These are phyloP conservation scores for Pyrocephalus nanus DNA, from an alignment of 2,797 vertebrate species.

Conservation along the genomic window DNA sequence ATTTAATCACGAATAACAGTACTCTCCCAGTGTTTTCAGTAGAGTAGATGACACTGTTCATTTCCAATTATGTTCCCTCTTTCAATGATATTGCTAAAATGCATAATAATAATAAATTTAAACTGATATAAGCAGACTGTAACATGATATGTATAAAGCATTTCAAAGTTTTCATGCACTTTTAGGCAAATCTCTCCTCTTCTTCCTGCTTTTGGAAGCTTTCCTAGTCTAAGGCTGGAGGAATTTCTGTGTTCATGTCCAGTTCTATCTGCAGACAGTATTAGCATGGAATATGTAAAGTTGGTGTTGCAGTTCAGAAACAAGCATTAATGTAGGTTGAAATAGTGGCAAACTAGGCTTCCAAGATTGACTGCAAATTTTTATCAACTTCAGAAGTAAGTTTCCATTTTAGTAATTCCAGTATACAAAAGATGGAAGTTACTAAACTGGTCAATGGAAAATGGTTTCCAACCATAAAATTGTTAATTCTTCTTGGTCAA, in stretches of 20 bases:
- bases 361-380: not conserved
- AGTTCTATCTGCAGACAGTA: not conserved
- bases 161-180: not conserved
- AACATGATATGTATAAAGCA: not conserved
- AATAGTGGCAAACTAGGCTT: not conserved
- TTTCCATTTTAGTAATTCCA: not conserved
- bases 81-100: not conserved
- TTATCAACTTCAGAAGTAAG: not conserved
- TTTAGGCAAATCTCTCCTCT: not conserved
- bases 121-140: not conserved
- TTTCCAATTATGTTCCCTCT: not conserved
- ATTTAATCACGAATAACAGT: not conserved
- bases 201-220: not conserved
- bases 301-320: not conserved
- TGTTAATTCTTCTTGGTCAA: not conserved
- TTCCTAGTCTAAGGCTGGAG: not conserved
- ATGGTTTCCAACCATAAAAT: not conserved
- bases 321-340: not conserved
- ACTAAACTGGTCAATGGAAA: not conserved
- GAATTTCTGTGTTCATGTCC: not conserved
- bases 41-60: not conserved
- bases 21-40: not conserved
- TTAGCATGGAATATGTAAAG: not conserved
- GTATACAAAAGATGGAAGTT: not conserved
- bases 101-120: not conserved